A percentile compares a stretch with the other conserved stretches of the same genome.
Conservation (phyloP, 2,113 vertebrate genomes). For the Oxygymnocypris stewartii region DNA sequence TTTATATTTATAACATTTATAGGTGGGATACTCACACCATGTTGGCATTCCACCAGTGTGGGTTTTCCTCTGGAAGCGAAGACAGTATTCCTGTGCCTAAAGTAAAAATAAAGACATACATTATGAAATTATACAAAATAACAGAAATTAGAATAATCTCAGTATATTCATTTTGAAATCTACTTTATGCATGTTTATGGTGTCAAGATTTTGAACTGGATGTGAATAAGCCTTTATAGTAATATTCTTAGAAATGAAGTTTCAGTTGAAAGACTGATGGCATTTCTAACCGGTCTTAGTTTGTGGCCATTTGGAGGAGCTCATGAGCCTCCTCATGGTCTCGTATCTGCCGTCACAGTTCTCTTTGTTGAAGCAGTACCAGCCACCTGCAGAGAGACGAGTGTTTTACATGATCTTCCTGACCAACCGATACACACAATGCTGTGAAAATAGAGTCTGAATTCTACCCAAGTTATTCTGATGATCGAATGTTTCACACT, state of each 20-base stretch:
- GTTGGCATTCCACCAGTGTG: constrained; percentile 99
- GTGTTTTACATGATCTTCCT: neutral
- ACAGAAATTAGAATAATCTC: neutral
- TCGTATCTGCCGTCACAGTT: constrained; percentile 92
- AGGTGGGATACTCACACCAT: constrained; percentile 88
- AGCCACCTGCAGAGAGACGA: constrained; percentile 80
- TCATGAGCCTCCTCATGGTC: constrained; percentile 92
- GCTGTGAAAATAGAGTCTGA: neutral
- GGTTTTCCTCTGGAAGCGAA: constrained; percentile 95
- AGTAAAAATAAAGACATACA: constrained; percentile 55
- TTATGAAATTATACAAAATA: neutral
- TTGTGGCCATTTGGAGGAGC: constrained; percentile 90
- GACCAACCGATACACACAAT: neutral
- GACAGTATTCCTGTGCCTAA: constrained; percentile 97
- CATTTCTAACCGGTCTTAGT: constrained; percentile 84
- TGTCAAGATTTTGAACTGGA: neutral
- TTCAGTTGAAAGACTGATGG: neutral
- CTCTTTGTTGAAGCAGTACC: constrained; percentile 97
- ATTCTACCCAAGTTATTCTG: neutral
- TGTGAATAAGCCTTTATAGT: neutral
- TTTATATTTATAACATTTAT: neutral
- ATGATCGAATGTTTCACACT: constrained; percentile 43
- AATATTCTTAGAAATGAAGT: neutral
- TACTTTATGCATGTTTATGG: neutral
- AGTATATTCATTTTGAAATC: neutral